Conservation (phyloP, 2,888 invertebrate species). For the Tineola bisselliella region DNA sequence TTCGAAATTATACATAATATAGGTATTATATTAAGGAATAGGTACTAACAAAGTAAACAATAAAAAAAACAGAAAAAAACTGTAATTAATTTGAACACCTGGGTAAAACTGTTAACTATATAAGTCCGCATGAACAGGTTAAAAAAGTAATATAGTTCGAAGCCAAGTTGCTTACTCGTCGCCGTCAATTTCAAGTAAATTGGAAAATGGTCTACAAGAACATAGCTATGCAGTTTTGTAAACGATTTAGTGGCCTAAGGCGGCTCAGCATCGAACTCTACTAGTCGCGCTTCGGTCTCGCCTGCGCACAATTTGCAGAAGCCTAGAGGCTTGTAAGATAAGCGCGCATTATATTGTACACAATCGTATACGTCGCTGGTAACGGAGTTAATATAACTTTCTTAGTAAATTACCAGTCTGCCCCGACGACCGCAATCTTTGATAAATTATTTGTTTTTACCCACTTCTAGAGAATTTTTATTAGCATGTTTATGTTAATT, state of each 20-base stretch:
- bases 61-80: no score
- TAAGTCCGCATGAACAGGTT: no score
- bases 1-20: no score
- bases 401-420: background rate
- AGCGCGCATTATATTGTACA: background rate
- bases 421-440: background rate
- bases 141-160: no score
- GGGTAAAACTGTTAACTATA: no score
- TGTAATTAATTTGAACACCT: no score
- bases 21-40: no score
- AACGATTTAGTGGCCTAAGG: background rate
- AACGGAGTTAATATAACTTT: background rate
- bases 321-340: background rate
- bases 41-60: no score
- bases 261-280: background rate
- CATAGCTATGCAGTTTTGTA: background rate
- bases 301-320: background rate
- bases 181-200: background rate
- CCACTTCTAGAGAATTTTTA: no score
- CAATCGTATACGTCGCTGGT: background rate
- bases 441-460: no score
- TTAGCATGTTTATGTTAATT: no score
- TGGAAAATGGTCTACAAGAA: conserved; percentile 5
- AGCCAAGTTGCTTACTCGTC: background rate
- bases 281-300: background rate